These are phyloP conservation scores for Perca schrenkii DNA, from an alignment of 2,113 vertebrate species.

Conservation along the genomic window DNA sequence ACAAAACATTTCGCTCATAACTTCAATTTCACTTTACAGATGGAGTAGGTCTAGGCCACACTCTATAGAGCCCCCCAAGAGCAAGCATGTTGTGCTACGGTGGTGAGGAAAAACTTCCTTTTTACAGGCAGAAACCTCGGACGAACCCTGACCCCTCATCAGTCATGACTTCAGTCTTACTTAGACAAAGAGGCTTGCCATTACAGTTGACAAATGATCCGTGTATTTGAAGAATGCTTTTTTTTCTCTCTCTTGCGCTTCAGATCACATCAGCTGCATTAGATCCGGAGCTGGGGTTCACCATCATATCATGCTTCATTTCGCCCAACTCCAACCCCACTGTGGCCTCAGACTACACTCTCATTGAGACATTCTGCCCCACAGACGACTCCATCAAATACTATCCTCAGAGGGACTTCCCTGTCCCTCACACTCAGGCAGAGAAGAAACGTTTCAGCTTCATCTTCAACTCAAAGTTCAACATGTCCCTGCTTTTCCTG, in stretches of 20 bases:
- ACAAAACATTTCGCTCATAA: background rate
- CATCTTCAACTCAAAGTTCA: conserved; percentile 89
- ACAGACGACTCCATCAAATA: conserved; percentile 90
- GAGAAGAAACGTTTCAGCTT: conserved; percentile 94
- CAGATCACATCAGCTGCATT: conserved; percentile 91
- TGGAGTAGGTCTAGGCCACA: too few relatives aligned
- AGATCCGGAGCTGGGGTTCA: conserved; percentile 91
- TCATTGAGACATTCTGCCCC: conserved; percentile 96
- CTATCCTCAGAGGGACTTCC: conserved; percentile 84
- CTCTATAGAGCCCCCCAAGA: too few relatives aligned
- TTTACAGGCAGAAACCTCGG: too few relatives aligned
- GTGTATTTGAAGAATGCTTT: conserved; percentile 28
- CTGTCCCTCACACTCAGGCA: conserved; percentile 69
- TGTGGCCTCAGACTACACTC: conserved; percentile 85
- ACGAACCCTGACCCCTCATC: background rate
- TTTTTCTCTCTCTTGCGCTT: conserved; percentile 24
- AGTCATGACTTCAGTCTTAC: background rate
- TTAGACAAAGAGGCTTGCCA: background rate
- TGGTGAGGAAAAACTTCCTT: too few relatives aligned
- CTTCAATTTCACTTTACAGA: too few relatives aligned
- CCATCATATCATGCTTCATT: conserved; percentile 92
- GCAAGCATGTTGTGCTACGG: too few relatives aligned
- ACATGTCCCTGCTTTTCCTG: conserved; percentile 89
- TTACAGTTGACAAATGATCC: background rate
- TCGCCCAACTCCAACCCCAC: conserved; percentile 87